A percentile compares a stretch with the other conserved stretches of the same genome.
Conservation (phyloP, 2,797 vertebrate species). For the Pangasius macronema region DNA sequence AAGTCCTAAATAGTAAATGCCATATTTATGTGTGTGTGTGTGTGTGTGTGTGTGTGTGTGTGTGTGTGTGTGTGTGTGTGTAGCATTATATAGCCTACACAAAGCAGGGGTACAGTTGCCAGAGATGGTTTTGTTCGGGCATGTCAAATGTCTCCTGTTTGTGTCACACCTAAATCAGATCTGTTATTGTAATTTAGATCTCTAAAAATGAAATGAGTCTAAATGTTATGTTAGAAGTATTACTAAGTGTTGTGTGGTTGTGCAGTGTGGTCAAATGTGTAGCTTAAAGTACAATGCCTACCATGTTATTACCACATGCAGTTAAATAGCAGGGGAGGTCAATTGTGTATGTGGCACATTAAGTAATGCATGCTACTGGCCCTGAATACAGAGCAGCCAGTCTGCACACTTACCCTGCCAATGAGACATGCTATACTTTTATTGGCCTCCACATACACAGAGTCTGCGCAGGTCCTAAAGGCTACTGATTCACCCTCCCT, state of each 20-base stretch:
- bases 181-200: not conserved
- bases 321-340: slow-evolving; percentile 26
- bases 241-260: slow-evolving; percentile 11
- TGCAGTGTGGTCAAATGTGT: slow-evolving; percentile 33
- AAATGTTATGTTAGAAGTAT: not conserved
- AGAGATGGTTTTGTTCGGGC: not conserved
- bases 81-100: not conserved
- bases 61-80: too few relatives aligned
- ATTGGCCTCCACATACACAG: slow-evolving; percentile 32
- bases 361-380: slow-evolving; percentile 34
- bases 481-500: slow-evolving; percentile 1
- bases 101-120: not conserved
- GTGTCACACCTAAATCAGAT: not conserved
- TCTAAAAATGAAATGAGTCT: not conserved
- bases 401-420: slow-evolving; percentile 44
- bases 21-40: too few relatives aligned
- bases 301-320: slow-evolving; percentile 34
- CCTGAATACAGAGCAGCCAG: slow-evolving; percentile 44
- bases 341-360: slow-evolving; percentile 2
- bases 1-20: too few relatives aligned
- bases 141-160: not conserved
- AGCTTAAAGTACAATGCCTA: slow-evolving; percentile 36
- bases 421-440: slow-evolving; percentile 52
- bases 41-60: too few relatives aligned
- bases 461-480: slow-evolving; percentile 50